Evolutionary conservation across 2,797 vertebrate genomes (phyloP), one percentile per base, ranked within the genome.

Genomic region (Pelodytes ibericus): DNA sequence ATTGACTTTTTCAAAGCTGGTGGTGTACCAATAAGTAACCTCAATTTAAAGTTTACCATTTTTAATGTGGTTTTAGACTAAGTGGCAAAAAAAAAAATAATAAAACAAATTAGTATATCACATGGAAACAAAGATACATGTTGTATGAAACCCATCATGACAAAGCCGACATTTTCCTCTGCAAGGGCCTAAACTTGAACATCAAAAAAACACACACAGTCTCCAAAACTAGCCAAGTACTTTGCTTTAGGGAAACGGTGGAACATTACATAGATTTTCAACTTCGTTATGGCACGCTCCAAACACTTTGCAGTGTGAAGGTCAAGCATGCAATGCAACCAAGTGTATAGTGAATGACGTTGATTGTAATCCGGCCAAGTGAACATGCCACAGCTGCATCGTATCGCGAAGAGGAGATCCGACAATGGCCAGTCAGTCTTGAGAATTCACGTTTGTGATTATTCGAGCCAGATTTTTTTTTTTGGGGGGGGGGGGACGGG

Each of bases 141-240:
- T 16, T 47, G 39, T 20, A 49, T 29, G 25, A 27, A 66, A 66
- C 39, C 41, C 24, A 24, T n/a, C 24, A 66, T 62, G 24, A 33
- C 29, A 25, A n/a, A 33, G 4, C 16, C n/a, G 6, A 41, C 13
- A n/a, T 66, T 39, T 47, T 64, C 61, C 1, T 41, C 29, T 64
- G 61, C 33, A 64, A 25, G 0, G 15, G n/a, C 30, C 29, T 10
- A 62, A 29, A 62, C 26, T 29, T 13, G 8, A 33, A 33, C 11
- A 4, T 36, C 80, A 77, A 36, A 49, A n/a, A 49, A 49, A 49
- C 44, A 15, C 13, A 80, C 82, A 79, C 72, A 63, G 59, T 39
- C 27, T 64, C 83, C 86, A 79, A 72, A 65, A 84, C 77, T 70
- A 75, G 83, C 75, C 81, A 82, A 72, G 82, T 4, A 81, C 53